A percentile compares a stretch with the other conserved stretches of the same genome.
phyloP scores from a whole-genome alignment of 2,113 vertebrate species.

The Hypomesus transpacificus region DNA sequence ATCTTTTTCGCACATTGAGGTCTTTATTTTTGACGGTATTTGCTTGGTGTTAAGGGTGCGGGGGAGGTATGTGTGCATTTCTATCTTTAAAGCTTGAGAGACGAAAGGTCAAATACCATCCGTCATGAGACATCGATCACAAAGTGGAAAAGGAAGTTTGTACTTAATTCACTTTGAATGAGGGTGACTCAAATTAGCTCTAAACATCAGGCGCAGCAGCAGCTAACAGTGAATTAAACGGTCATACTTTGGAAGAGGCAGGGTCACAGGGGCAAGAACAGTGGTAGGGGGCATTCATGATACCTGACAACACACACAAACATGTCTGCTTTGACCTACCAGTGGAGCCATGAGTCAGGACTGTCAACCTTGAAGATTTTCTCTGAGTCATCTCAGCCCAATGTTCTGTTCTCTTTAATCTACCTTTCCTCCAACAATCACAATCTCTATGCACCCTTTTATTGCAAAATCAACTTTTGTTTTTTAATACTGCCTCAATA shows the following conservation, averaged over 20 bases:
- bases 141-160: constrained; percentile 16
- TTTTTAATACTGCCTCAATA: too few species aligned
- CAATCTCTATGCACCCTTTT: too few species aligned
- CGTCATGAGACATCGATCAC: constrained; percentile 14
- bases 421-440: too few species aligned
- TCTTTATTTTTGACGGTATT: constrained; percentile 4
- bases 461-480: too few species aligned
- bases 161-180: constrained; percentile 20
- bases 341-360: not conserved
- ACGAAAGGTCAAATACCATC: constrained; percentile 22
- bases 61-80: too few species aligned
- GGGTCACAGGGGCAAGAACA: too few species aligned
- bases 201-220: not conserved
- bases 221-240: not conserved
- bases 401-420: too few species aligned
- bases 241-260: not conserved
- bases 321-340: too few species aligned
- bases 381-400: too few species aligned
- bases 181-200: constrained; percentile 23
- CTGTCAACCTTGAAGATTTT: too few species aligned
- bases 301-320: too few species aligned
- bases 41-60: not conserved
- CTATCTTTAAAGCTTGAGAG: not conserved
- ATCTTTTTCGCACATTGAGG: constrained; percentile 57
- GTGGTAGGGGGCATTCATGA: too few species aligned